A percentile compares a stretch with the other conserved stretches of the same genome.
Conservation (phyloP, 2,797 vertebrate genomes). For the Natrix natrix region DNA sequence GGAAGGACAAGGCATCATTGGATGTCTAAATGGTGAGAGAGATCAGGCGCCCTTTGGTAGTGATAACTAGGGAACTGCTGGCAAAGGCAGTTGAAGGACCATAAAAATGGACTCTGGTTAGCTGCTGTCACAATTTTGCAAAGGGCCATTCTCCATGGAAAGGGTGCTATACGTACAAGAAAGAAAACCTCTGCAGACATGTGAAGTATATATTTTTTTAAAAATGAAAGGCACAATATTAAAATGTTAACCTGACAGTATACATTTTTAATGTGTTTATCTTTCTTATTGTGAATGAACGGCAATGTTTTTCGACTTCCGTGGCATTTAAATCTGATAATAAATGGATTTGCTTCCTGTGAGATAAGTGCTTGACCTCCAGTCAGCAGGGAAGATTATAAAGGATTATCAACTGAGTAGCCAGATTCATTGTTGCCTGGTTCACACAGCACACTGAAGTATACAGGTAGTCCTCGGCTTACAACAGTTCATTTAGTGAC, state of each 20-base stretch:
- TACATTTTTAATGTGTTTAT: neutral
- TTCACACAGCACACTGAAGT: neutral
- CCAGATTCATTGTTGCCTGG: neutral
- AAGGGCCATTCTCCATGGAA: neutral
- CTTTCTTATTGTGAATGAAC: neutral
- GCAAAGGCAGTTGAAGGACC: neutral
- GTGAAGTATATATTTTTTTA: neutral
- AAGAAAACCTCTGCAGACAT: neutral
- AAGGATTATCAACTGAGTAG: neutral
- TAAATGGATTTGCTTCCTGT: neutral
- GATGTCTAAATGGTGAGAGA: neutral
- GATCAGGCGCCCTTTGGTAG: neutral
- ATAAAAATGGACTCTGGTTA: neutral
- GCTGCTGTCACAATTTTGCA: neutral
- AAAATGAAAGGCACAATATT: neutral
- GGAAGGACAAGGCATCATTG: neutral
- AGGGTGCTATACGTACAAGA: neutral
- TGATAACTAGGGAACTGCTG: slow-evolving; percentile 18
- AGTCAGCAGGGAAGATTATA: neutral
- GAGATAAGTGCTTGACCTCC: neutral
- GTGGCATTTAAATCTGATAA: neutral
- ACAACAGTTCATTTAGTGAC: neutral
- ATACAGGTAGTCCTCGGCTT: neutral
- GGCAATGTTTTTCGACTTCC: neutral
- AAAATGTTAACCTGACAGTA: neutral